Evolutionary conservation across 2,888 invertebrate species (phyloP).

Genomic region (Tinea pellionella): DNA sequence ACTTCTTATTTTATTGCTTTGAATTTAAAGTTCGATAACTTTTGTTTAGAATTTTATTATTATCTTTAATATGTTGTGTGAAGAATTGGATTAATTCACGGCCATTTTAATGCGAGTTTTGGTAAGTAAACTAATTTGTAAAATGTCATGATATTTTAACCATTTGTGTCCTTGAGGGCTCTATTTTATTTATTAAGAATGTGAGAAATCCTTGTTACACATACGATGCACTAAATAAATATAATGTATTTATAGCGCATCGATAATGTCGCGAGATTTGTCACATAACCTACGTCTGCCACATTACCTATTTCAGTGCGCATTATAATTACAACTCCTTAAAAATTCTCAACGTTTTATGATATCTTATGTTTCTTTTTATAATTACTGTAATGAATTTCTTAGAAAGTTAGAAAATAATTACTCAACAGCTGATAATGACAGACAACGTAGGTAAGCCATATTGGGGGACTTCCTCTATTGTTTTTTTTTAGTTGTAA

Average conservation of each 20-base stretch:
- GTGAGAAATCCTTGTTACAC: background rate
- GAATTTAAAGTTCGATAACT: background rate
- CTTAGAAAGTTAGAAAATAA: too few relatives aligned
- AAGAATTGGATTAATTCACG: background rate
- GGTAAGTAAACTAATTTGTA: background rate
- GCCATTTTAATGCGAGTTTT: slow-evolving; percentile 5
- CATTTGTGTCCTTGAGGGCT: slow-evolving; percentile 2
- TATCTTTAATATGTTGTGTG: background rate
- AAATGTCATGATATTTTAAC: slow-evolving; percentile 7
- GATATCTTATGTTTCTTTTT: too few relatives aligned
- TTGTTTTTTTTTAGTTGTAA: too few relatives aligned
- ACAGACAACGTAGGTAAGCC: too few relatives aligned
- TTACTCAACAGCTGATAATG: too few relatives aligned
- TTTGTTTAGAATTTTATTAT: background rate
- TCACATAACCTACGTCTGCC: background rate
- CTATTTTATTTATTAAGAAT: background rate
- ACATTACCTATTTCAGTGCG: background rate
- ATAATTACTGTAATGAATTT: too few relatives aligned
- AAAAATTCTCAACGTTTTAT: background rate
- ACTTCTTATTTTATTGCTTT: background rate
- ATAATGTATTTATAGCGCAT: too few relatives aligned
- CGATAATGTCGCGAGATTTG: too few relatives aligned
- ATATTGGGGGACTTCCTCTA: too few relatives aligned
- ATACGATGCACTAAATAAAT: too few relatives aligned
- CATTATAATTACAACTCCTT: background rate